phyloP scores from a whole-genome alignment of 2,888 invertebrate genomes.

The Eupithecia subumbrata region DNA sequence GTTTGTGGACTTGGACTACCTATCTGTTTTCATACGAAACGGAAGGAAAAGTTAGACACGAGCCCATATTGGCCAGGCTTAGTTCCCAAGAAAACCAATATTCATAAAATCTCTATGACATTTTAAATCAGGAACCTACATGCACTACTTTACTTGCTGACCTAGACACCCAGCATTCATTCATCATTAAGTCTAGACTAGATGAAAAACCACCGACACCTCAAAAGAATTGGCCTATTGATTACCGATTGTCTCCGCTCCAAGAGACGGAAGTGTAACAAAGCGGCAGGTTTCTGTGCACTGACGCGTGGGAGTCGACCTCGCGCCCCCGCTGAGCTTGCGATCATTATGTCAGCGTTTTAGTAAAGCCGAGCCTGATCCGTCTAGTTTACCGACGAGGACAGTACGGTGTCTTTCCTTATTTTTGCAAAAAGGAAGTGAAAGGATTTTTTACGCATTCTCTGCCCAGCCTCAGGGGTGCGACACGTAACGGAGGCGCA shows the following conservation, averaged over 20 bases:
- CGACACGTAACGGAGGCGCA: no score
- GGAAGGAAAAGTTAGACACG: neutral
- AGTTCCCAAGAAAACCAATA: neutral
- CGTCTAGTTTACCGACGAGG: neutral
- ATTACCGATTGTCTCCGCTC: conserved; percentile 33
- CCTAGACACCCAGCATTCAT: neutral
- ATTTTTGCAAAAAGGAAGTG: neutral
- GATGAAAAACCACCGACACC: neutral
- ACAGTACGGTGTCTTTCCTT: neutral
- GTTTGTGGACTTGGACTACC: no score
- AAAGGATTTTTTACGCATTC: neutral
- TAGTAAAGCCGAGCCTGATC: conserved; percentile 5
- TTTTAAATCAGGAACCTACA: neutral
- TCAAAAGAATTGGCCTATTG: conserved; percentile 22
- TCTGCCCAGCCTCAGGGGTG: no score
- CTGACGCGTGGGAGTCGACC: conserved; percentile 62
- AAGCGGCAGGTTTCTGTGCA: conserved; percentile 49
- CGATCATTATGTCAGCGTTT: conserved; percentile 17
- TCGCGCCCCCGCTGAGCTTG: conserved; percentile 47
- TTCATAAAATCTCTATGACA: neutral
- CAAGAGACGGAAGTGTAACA: conserved; percentile 57
- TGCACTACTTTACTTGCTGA: neutral
- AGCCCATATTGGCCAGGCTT: neutral
- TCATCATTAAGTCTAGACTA: conserved; percentile 4
- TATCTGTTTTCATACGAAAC: neutral